These are phyloP conservation scores for Griposia aprilina DNA, from an alignment of 2,888 invertebrate genomes.

Conservation along the genomic window DNA sequence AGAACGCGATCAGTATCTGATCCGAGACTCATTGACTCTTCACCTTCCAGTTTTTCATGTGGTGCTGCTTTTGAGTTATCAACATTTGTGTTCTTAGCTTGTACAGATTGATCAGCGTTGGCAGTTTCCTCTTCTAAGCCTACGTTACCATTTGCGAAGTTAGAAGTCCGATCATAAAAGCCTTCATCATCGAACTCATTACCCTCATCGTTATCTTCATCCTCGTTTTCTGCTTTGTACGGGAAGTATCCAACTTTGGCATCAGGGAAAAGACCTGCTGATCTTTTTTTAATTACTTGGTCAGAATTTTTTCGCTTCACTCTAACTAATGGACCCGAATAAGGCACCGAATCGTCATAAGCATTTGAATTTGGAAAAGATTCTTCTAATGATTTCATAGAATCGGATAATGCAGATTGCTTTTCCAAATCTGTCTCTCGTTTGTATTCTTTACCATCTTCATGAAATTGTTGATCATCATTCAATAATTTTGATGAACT, in stretches of 20 bases:
- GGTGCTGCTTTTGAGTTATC: slow-evolving; percentile 61
- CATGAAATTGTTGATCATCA: slow-evolving; percentile 70
- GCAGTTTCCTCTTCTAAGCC: slow-evolving; percentile 62
- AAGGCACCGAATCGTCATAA: slow-evolving; percentile 74
- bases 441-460: slow-evolving; percentile 75
- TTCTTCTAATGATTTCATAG: slow-evolving; percentile 84
- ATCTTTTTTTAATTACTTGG: slow-evolving; percentile 77
- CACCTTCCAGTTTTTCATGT: slow-evolving; percentile 68
- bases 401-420: slow-evolving; percentile 73
- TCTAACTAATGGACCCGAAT: slow-evolving; percentile 81
- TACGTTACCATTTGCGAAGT: slow-evolving; percentile 74
- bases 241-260: slow-evolving; percentile 83
- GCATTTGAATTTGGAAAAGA: slow-evolving; percentile 83
- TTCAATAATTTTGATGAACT: slow-evolving; percentile 75
- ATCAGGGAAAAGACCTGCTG: slow-evolving; percentile 78
- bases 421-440: slow-evolving; percentile 74
- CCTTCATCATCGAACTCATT: slow-evolving; percentile 88
- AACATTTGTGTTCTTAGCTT: slow-evolving; percentile 53
- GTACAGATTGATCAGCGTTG: slow-evolving; percentile 42
- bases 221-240: slow-evolving; percentile 82
- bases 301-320: slow-evolving; percentile 83
- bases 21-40: slow-evolving; percentile 76
- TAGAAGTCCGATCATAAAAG: slow-evolving; percentile 84
- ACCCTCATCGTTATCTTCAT: slow-evolving; percentile 87
- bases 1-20: slow-evolving; percentile 84